These are phyloP conservation scores for Metellina segmentata DNA, from an alignment of 2,888 invertebrate species.

Conservation along the genomic window DNA sequence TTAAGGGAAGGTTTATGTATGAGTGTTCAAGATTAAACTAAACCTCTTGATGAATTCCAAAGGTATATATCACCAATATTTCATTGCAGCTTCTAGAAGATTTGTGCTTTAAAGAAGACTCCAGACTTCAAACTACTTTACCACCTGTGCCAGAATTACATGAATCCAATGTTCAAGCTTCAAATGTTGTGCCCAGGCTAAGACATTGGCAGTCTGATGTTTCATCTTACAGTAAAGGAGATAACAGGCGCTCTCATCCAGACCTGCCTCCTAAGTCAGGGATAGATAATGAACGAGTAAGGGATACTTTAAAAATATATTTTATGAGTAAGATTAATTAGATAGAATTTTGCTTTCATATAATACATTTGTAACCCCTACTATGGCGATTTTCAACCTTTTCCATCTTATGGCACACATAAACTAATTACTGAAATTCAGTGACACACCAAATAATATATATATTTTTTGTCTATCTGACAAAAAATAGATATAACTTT, in stretches of 20 bases:
- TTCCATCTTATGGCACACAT: too few species aligned
- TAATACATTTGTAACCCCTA: too few species aligned
- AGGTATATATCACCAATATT: neutral
- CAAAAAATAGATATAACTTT: too few species aligned
- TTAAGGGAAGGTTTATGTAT: too few species aligned
- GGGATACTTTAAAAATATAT: neutral
- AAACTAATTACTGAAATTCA: too few species aligned
- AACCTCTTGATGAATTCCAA: too few species aligned
- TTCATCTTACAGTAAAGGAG: conserved; percentile 33
- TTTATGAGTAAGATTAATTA: neutral
- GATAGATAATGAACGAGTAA: conserved; percentile 69
- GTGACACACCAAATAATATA: too few species aligned
- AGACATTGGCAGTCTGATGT: conserved; percentile 70
- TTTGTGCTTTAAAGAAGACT: conserved; percentile 72
- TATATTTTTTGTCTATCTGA: too few species aligned
- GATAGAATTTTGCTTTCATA: too few species aligned
- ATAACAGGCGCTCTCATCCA: conserved; percentile 71
- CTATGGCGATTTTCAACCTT: too few species aligned
- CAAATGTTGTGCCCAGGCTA: conserved; percentile 49
- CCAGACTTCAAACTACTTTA: conserved; percentile 52
- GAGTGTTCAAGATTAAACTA: too few species aligned
- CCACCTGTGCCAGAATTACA: conserved; percentile 75
- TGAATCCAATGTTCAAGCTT: conserved; percentile 59
- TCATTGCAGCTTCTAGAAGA: conserved; percentile 64
- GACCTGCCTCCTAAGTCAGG: conserved; percentile 65